phyloP scores from a whole-genome alignment of 2,888 invertebrate species.

The Laothoe populi region DNA sequence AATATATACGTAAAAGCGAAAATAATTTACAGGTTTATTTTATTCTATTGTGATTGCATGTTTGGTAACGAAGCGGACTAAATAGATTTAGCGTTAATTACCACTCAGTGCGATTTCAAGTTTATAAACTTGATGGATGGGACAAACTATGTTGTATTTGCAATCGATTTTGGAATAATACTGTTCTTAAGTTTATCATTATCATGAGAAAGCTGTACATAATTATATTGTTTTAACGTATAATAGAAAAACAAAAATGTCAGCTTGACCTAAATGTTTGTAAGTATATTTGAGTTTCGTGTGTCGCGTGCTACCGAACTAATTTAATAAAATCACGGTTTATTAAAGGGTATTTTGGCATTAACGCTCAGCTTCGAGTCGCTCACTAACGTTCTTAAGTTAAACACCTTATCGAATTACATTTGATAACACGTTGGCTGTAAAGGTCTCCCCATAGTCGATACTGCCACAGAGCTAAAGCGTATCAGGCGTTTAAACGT shows the following conservation, averaged over 20 bases:
- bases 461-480: too few species aligned
- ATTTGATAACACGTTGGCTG: constrained; percentile 46
- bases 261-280: constrained; percentile 66
- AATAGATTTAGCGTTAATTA: neutral
- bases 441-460: too few species aligned
- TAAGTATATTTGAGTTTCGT: constrained; percentile 61
- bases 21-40: neutral
- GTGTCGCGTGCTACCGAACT: constrained; percentile 76
- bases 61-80: neutral
- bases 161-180: constrained; percentile 8
- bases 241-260: constrained; percentile 47
- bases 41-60: neutral
- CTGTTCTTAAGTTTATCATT: neutral
- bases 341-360: constrained; percentile 77
- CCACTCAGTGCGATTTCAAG: neutral
- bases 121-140: constrained; percentile 15
- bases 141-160: neutral
- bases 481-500: too few species aligned
- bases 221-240: constrained; percentile 34
- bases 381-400: constrained; percentile 59
- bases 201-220: neutral
- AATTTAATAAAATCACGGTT: constrained; percentile 81
- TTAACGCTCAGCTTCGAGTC: constrained; percentile 61
- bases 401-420: constrained; percentile 59
- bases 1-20: too few species aligned